phyloP scores from a whole-genome alignment of 37 sponge, comb jelly and placozoan genomes.

The Bolinopsis microptera region DNA sequence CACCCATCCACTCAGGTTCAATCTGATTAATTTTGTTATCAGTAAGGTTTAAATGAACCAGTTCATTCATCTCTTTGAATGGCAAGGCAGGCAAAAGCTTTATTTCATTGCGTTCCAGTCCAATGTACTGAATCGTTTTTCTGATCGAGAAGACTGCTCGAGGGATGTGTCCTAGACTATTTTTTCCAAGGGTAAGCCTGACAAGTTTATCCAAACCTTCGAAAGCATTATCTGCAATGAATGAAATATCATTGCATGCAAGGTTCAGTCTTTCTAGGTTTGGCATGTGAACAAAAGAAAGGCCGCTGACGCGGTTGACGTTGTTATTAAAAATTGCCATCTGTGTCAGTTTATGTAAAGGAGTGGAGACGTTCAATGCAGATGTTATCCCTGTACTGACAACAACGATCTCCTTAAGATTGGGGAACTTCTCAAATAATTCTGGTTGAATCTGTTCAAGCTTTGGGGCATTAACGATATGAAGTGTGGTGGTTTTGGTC shows the following conservation, averaged over 20 bases:
- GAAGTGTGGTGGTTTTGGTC: not conserved
- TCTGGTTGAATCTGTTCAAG: not conserved
- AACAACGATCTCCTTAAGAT: not conserved
- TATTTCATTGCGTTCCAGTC: slow-evolving; percentile 14
- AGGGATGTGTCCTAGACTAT: not conserved
- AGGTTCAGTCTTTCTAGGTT: slow-evolving; percentile 23
- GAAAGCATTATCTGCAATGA: slow-evolving; percentile 2
- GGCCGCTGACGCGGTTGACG: not conserved
- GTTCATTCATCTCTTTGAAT: not conserved
- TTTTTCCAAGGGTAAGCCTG: not conserved
- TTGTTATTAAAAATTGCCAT: slow-evolving; percentile 13
- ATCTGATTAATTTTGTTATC: not conserved
- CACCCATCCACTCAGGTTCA: not conserved
- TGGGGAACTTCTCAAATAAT: slow-evolving; percentile 30
- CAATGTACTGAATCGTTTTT: not conserved
- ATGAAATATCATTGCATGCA: slow-evolving; percentile 23
- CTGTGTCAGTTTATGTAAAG: not conserved
- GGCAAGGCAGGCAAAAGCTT: not conserved
- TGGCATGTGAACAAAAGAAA: not conserved
- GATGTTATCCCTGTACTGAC: not conserved
- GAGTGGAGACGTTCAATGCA: not conserved
- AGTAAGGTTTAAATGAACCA: slow-evolving; percentile 1
- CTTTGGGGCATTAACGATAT: not conserved
- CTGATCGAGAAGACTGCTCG: not conserved
- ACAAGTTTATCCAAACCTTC: not conserved